Base-by-base conservation (phyloP, 2,888 invertebrate species). In the Sphinx pinastri region DNA sequence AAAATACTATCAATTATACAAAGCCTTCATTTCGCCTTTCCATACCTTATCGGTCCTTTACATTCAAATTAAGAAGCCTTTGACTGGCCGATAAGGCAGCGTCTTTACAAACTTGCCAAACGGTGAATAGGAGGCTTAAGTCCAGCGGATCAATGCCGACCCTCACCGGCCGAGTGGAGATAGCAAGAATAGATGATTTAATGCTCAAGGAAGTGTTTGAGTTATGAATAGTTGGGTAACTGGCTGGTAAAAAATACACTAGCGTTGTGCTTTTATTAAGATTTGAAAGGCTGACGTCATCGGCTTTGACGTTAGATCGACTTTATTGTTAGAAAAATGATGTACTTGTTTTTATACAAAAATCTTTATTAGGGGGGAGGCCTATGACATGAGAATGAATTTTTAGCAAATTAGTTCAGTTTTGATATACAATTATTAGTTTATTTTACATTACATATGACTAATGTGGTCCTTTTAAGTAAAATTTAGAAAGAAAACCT, bases 121-220 rank as follows among this genome's bases (percentile, higher is more conserved):
- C 45, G 11, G 69, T 69, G 69, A 69, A 69, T 69, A 52, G 52
- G 14, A 38, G 16, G 45, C 45, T 63, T 69, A 69, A 54, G 69
- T 63, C 63, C 69, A 19, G 19, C 52, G 63, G 69, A 69, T 69
- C 69, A 60, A 54, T 63, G 49, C 54, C 52, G 60, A 52, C 63
- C 60, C 54, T 60, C 54, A 54, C 52, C 69, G 63, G 63, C 55
- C 63, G 47, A 69, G 63, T 69, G 60, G 63, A 69, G 69, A 69
- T 69, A 69, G 54, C 63, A 69, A 63, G 63, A 69, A 69, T 69
- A 59, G 69, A 69, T 69, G 69, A 69, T 69, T 69, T 69, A 69
- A 52, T 69, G 63, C 19, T 63, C 54, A 54, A 54, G 69, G 69
- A 69, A 69, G 60, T 63, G 60, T 63, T 63, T 63, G 51, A 60